Conservation (phyloP, 2,888 invertebrate species). For the Watsonalla cultraria region DNA sequence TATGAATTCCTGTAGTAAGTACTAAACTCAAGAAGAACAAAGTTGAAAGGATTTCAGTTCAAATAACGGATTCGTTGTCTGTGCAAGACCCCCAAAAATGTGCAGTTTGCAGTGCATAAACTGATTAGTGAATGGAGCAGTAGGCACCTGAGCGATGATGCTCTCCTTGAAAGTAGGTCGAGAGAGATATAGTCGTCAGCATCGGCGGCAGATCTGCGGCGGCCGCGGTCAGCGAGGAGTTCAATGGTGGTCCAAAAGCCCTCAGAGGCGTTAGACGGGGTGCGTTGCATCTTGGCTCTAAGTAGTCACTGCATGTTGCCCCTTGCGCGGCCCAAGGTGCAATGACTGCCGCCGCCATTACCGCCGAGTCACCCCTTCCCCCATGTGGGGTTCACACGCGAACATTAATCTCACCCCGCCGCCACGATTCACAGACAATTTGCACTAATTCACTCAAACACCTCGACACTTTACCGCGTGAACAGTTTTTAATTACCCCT, state of each 20-base stretch:
- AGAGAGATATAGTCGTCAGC: conserved; percentile 44
- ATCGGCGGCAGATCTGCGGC: conserved; percentile 68
- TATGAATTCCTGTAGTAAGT: too few relatives aligned
- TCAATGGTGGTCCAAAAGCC: conserved; percentile 83
- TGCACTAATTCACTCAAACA: conserved; percentile 37
- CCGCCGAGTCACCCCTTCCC: conserved; percentile 39
- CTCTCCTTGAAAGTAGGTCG: conserved; percentile 39
- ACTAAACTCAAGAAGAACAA: neutral
- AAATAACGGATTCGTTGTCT: too few relatives aligned
- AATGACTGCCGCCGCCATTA: conserved; percentile 68
- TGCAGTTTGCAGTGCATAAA: neutral
- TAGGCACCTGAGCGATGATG: conserved; percentile 61
- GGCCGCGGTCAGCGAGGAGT: conserved; percentile 75
- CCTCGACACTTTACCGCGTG: conserved; percentile 35
- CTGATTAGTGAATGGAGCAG: neutral
- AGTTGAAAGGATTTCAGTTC: neutral
- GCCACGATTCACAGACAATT: conserved; percentile 54
- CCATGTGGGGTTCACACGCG: conserved; percentile 61
- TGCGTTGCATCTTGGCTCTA: conserved; percentile 51
- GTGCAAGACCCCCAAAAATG: neutral
- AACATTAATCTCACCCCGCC: conserved; percentile 63
- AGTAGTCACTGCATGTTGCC: conserved; percentile 48
- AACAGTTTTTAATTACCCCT: conserved; percentile 33
- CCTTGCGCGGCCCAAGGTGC: conserved; percentile 59
- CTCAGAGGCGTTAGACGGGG: conserved; percentile 64